Conservation (phyloP, 2,113 vertebrate species). For the Rissa tridactyla region DNA sequence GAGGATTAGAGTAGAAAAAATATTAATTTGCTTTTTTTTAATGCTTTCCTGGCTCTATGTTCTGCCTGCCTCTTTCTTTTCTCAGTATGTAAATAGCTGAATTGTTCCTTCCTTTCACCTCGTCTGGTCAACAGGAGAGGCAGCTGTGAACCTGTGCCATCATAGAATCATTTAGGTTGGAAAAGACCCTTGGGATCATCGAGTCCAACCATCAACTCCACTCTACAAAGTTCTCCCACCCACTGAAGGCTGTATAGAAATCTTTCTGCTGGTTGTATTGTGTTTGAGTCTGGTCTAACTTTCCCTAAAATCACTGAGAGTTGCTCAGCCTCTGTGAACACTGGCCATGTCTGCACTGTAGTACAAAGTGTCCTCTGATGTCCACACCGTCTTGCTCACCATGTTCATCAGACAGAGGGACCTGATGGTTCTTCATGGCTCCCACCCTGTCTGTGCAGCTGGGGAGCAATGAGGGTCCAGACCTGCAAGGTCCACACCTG, state of each 20-base stretch:
- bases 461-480: background rate
- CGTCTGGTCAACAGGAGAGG: background rate
- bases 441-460: background rate
- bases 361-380: background rate
- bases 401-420: background rate
- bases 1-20: constrained; percentile 37
- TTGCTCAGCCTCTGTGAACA: background rate
- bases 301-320: background rate
- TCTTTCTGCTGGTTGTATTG: background rate
- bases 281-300: background rate
- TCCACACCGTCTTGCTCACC: background rate
- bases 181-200: too few species aligned
- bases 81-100: background rate
- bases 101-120: background rate
- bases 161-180: too few species aligned
- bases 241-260: background rate
- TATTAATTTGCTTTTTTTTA: background rate
- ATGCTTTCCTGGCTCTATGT: background rate
- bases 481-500: background rate
- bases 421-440: background rate
- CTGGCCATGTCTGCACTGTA: background rate
- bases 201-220: too few species aligned
- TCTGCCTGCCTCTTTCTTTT: background rate
- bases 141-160: background rate
- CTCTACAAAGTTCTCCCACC: background rate